Evolutionary conservation across 1,140 invertebrate species (phyloP).

Genomic region (Battus philenor): DNA sequence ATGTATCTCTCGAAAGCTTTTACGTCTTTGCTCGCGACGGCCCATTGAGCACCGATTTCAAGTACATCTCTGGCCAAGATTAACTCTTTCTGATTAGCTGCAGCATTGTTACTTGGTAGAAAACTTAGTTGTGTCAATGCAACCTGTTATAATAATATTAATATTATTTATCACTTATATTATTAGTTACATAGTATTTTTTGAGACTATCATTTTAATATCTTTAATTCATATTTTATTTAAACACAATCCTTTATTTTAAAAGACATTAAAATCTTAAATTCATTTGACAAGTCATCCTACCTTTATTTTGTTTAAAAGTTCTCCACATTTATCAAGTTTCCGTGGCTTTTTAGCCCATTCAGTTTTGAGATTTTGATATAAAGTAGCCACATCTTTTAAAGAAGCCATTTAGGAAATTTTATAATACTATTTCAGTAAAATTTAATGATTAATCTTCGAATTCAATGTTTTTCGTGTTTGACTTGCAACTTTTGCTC

Average conservation of each 20-base stretch:
- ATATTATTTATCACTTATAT: too few relatives aligned
- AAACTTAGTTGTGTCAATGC: conserved; percentile 90
- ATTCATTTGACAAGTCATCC: conserved; percentile 37
- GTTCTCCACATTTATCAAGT: conserved; percentile 83
- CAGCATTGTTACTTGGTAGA: conserved; percentile 88
- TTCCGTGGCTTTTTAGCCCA: conserved; percentile 83
- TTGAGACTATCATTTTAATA: too few relatives aligned
- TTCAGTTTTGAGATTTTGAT: conserved; percentile 85
- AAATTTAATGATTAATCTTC: too few relatives aligned
- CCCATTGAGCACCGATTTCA: conserved; percentile 97
- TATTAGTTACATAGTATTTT: too few relatives aligned
- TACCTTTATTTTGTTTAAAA: conserved; percentile 86
- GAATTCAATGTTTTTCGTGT: too few relatives aligned
- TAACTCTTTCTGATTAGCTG: conserved; percentile 90
- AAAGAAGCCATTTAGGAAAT: conserved; percentile 77
- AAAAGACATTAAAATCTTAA: background rate
- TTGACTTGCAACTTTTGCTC: too few relatives aligned
- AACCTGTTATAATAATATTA: too few relatives aligned
- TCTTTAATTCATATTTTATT: too few relatives aligned
- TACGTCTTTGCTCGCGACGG: conserved; percentile 93
- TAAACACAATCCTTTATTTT: too few relatives aligned
- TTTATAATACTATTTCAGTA: too few relatives aligned
- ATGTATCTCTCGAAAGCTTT: conserved; percentile 97
- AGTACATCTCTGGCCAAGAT: conserved; percentile 92
- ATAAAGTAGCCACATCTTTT: conserved; percentile 80